Percentiles rank a stretch among this genome's conserved stretches.
Evolutionary conservation across 2,113 vertebrate genomes (phyloP).

Genomic region (Petroica traversi): DNA sequence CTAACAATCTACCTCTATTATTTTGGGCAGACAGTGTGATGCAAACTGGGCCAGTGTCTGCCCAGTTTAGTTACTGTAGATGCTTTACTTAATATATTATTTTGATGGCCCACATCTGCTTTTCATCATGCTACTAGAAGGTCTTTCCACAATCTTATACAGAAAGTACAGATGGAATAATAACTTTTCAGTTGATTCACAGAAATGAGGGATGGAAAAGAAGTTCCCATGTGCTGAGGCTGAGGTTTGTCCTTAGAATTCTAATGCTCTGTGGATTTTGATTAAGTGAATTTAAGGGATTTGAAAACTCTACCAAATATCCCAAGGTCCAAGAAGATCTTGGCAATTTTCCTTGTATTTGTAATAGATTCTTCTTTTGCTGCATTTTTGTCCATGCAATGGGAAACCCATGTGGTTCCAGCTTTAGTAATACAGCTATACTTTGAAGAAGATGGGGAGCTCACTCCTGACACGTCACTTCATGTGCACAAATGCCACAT

Average conservation of each 20-base stretch:
- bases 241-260: not conserved
- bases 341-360: not conserved
- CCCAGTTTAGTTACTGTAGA: not conserved
- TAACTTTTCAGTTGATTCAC: conserved; percentile 33
- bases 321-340: not conserved
- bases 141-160: conserved; percentile 24
- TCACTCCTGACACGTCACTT: not conserved
- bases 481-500: not conserved
- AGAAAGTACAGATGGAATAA: conserved; percentile 29
- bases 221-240: not conserved
- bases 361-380: not conserved
- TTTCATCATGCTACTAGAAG: conserved; percentile 15
- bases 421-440: not conserved
- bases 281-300: not conserved
- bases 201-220: conserved; percentile 11
- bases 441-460: not conserved
- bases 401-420: not conserved
- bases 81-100: conserved; percentile 1
- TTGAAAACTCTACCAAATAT: not conserved
- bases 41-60: not conserved
- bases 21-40: not conserved
- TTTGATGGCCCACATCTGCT: conserved; percentile 32
- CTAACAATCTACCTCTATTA: not conserved
- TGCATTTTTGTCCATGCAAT: not conserved
- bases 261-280: not conserved